Base-by-base conservation (phyloP, 2,888 invertebrate genomes). In the Sphecodes monilicornis region DNA sequence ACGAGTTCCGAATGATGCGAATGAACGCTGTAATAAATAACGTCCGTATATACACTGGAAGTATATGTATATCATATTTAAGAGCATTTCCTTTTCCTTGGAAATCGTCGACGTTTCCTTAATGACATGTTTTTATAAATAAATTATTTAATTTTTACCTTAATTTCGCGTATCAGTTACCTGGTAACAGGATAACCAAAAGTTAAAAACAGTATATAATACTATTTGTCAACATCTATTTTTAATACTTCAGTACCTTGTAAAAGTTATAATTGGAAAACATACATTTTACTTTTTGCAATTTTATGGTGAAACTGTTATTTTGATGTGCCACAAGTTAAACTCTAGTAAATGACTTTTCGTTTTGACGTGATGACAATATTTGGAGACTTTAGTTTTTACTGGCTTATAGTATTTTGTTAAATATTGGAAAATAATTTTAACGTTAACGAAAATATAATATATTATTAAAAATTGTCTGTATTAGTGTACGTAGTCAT, bases 1-100 rank as follows among this genome's bases (percentile, higher is more conserved):
- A 73, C 70, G 64, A 70, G 78, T 78, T 86, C 83, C 73, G 74
- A 74, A 80, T 80, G 80, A 82, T 77, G 50, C 29, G 46, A 68
- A 41, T 39, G 46, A 75, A 78, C 70, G 66, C 41, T 76, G 76
- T 71, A 81, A 68, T 85, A 87, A 86, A 85, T 82, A 75, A 87
- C 73, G 77, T 78, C 78, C 78, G 60, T 36, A 57, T 50, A 78
- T 32, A 46, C 16, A 3, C 26, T 26, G 39, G 18, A 72, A 85
- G 57, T 11, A 2, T 11, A n/a, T 36, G 39, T 16, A 0, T 36
- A 64, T 68, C 10, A 11, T 3, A 10, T 18, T 43, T 18, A 29
- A 41, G 6, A 72, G 43, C 18, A 26, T 66, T 39, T 64, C 36
- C 16, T 16, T 60, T 41, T 29, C 26, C 16, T 6, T 41, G 11